Percentiles rank a stretch among this genome's conserved stretches.
These are phyloP conservation scores for Andrena marginata DNA, from an alignment of 2,888 invertebrate genomes.

Conservation along the genomic window DNA sequence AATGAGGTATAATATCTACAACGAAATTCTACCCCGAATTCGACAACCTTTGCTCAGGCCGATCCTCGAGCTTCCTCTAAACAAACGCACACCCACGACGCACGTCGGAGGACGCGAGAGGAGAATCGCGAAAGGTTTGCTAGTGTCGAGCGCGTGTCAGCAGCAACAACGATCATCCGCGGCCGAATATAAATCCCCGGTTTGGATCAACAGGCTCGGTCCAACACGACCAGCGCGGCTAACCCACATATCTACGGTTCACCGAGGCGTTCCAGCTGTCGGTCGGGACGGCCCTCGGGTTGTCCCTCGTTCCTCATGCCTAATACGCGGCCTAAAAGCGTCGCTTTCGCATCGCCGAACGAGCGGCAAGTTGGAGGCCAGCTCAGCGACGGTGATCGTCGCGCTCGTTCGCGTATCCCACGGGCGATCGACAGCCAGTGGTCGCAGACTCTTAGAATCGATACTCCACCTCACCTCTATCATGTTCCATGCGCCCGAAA, in stretches of 20 bases:
- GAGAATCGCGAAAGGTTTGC: constrained; percentile 24
- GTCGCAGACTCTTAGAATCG: constrained; percentile 36
- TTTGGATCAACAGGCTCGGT: constrained; percentile 52
- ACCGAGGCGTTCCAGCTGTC: constrained; percentile 27
- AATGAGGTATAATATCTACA: no score
- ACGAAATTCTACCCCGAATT: background rate
- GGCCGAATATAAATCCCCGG: constrained; percentile 45
- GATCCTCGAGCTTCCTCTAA: background rate
- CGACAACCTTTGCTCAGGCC: background rate
- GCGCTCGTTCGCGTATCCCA: constrained; percentile 15
- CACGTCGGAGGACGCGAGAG: background rate
- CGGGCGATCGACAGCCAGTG: constrained; percentile 37
- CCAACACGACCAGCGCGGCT: constrained; percentile 10
- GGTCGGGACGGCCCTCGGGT: background rate
- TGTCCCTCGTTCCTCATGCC: constrained; percentile 2
- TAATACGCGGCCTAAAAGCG: constrained; percentile 19
- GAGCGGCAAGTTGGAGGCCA: background rate
- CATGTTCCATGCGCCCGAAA: constrained; percentile 84
- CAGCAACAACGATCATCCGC: constrained; percentile 22
- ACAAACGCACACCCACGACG: background rate
- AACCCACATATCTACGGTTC: constrained; percentile 30
- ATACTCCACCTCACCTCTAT: constrained; percentile 82
- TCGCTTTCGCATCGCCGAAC: constrained; percentile 21
- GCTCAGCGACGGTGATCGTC: background rate
- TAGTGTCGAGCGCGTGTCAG: constrained; percentile 31